Conservation (phyloP, 2,888 invertebrate species). For the Salpingus planirostris region DNA sequence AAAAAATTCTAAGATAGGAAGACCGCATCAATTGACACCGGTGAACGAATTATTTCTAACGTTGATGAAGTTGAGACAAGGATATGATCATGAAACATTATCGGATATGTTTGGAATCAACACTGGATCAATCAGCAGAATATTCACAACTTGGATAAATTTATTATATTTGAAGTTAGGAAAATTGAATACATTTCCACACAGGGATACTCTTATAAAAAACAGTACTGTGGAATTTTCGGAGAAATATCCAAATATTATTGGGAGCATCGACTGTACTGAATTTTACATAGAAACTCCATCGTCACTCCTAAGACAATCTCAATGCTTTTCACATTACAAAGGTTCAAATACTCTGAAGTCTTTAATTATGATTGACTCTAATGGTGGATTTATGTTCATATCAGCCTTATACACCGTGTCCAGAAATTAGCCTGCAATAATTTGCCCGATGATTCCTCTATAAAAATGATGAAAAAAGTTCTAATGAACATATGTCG, state of each 20-base stretch:
- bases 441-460: no score
- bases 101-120: conserved; percentile 2
- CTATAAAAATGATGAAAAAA: no score
- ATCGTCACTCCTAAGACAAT: conserved; percentile 12
- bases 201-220: conserved; percentile 9
- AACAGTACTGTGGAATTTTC: conserved; percentile 12
- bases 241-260: conserved; percentile 10
- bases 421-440: no score
- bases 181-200: conserved; percentile 12
- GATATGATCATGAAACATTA: conserved; percentile 1
- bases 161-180: conserved; percentile 7
- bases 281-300: conserved; percentile 14
- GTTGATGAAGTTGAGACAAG: conserved; percentile 1
- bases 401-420: conserved; percentile 14
- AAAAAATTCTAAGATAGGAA: not conserved
- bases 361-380: conserved; percentile 14
- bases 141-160: conserved; percentile 4
- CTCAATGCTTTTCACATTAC: conserved; percentile 16
- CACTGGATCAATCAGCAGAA: not conserved
- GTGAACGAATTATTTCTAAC: conserved; percentile 4
- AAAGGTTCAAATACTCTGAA: conserved; percentile 15
- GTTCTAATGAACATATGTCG: no score
- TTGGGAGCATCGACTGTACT: conserved; percentile 17
- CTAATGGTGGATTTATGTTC: conserved; percentile 15
- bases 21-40: conserved; percentile 1